These are phyloP conservation scores for Acrocephalus arundinaceus DNA, from an alignment of 2,113 vertebrate genomes.

Conservation along the genomic window DNA sequence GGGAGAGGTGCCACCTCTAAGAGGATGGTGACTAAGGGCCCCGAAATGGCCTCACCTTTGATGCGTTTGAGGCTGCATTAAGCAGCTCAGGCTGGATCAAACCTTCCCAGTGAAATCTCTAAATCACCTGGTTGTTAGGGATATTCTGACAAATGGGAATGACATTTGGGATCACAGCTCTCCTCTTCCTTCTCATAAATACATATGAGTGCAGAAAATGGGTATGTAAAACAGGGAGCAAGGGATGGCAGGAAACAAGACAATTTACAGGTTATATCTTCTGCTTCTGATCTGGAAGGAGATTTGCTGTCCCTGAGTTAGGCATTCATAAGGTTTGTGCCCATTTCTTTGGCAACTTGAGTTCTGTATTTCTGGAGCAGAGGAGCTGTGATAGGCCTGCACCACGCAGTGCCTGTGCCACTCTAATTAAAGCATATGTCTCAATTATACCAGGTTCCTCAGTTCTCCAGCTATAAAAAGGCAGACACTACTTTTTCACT, in stretches of 20 bases:
- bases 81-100: not conserved
- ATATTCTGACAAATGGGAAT: not conserved
- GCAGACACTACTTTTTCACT: not conserved
- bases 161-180: not conserved
- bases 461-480: slow-evolving; percentile 13
- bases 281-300: not conserved
- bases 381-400: not conserved
- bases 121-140: not conserved
- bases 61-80: not conserved
- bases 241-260: not conserved
- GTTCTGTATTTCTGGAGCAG: not conserved
- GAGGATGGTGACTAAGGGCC: not conserved
- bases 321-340: not conserved
- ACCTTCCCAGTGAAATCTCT: not conserved
- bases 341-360: not conserved
- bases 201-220: not conserved
- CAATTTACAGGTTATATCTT: not conserved
- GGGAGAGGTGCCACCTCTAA: not conserved
- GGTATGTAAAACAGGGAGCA: not conserved
- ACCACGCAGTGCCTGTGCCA: not conserved
- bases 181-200: not conserved
- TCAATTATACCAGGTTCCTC: not conserved
- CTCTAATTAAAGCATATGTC: slow-evolving; percentile 30
- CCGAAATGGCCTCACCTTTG: not conserved
- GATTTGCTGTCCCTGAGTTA: not conserved